phyloP scores from a whole-genome alignment of 2,113 vertebrate species.

The Dissostichus mawsoni region DNA sequence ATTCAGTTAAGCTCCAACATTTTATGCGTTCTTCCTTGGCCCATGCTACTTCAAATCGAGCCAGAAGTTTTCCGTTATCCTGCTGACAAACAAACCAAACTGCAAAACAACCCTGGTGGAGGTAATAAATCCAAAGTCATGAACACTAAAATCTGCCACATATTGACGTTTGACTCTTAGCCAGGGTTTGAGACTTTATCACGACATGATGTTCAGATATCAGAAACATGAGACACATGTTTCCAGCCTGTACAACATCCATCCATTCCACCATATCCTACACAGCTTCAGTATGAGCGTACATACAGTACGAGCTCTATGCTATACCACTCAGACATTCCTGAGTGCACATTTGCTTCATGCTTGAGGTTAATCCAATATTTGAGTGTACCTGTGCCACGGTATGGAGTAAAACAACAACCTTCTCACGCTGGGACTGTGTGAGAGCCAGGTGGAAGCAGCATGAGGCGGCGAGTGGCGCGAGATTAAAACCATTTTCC shows the following conservation, averaged over 20 bases:
- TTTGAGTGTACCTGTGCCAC: slow-evolving; percentile 59
- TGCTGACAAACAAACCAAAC: too few relatives aligned
- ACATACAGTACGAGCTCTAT: slow-evolving; percentile 13
- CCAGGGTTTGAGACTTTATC: neutral
- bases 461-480: slow-evolving; percentile 23
- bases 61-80: too few relatives aligned
- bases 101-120: too few relatives aligned
- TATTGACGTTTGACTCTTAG: neutral
- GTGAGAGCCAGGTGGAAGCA: slow-evolving; percentile 54
- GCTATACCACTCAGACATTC: slow-evolving; percentile 30
- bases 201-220: neutral
- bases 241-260: neutral
- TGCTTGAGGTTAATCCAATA: slow-evolving; percentile 61
- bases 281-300: neutral
- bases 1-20: too few relatives aligned
- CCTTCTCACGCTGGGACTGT: slow-evolving; percentile 42
- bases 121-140: neutral
- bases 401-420: slow-evolving; percentile 67
- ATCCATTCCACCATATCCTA: neutral
- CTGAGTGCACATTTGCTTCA: slow-evolving; percentile 43
- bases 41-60: too few relatives aligned
- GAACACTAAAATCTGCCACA: neutral
- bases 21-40: too few relatives aligned
- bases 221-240: slow-evolving; percentile 10
- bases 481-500: slow-evolving; percentile 51